Evolutionary conservation across 1,140 invertebrate genomes (phyloP).

Genomic region (Polyergus mexicanus): DNA sequence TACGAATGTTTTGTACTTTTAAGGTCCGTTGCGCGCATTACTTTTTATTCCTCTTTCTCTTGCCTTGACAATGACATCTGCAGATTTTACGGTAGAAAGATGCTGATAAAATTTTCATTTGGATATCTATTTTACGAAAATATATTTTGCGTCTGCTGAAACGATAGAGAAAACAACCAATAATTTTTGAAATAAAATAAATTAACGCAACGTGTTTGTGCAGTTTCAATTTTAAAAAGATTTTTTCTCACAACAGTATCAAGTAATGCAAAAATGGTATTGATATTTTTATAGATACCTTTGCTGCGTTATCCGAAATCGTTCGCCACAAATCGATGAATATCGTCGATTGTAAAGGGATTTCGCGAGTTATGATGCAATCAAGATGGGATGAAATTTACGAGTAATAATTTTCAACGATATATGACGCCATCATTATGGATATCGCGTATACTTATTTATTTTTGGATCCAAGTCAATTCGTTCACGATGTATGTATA

Average conservation of each 20-base stretch:
- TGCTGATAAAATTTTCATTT: neutral
- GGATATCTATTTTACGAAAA: neutral
- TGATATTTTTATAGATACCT: neutral
- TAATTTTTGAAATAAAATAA: neutral
- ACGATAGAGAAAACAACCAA: neutral
- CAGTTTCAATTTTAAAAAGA: neutral
- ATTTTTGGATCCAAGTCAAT: neutral
- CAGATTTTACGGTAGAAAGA: neutral
- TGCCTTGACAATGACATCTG: neutral
- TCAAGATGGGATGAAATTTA: conserved; percentile 5
- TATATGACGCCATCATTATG: conserved; percentile 1
- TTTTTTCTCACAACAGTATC: neutral
- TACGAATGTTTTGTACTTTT: conserved; percentile 42
- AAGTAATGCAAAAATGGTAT: neutral
- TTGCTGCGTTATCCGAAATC: neutral
- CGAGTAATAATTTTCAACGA: conserved; percentile 31
- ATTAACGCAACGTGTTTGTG: neutral
- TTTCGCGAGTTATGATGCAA: neutral
- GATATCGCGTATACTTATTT: neutral
- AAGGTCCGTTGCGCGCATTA: neutral
- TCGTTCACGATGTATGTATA: neutral
- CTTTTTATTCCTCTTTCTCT: too few species aligned
- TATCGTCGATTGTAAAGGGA: neutral
- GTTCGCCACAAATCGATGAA: neutral
- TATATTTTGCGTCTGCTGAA: neutral